A percentile compares a stretch with the other conserved stretches of the same genome.
Conservation (phyloP, 2,797 vertebrate species). For the Syngnathus rostellatus region DNA sequence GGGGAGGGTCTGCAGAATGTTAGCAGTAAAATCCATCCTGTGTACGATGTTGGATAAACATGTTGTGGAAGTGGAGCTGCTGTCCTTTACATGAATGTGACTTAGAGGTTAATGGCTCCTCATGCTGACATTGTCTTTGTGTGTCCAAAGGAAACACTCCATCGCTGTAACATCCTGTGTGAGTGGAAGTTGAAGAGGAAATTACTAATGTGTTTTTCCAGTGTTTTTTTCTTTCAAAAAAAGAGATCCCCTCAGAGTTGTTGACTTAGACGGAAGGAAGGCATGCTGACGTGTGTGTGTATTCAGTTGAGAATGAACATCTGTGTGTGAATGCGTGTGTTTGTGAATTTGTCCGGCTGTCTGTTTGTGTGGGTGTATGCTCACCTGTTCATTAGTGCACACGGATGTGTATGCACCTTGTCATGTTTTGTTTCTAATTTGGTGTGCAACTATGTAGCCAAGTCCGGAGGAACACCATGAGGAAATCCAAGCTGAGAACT, state of each 20-base stretch:
- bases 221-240: constrained; percentile 12
- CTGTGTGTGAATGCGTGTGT: constrained; percentile 14
- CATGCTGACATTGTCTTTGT: constrained; percentile 45
- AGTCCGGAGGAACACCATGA: constrained; percentile 28
- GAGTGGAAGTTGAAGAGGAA: constrained; percentile 34
- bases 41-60: constrained; percentile 32
- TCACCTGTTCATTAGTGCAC: constrained; percentile 6
- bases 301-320: constrained; percentile 19
- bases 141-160: constrained; percentile 42
- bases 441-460: constrained; percentile 14
- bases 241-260: constrained; percentile 36
- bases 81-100: constrained; percentile 36
- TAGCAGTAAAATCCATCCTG: constrained; percentile 36
- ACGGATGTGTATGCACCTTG: not conserved
- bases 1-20: constrained; percentile 33
- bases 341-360: not conserved
- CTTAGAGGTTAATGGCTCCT: constrained; percentile 46
- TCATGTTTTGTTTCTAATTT: constrained; percentile 7
- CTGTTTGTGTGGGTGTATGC: constrained; percentile 18
- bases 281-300: constrained; percentile 4
- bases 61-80: constrained; percentile 33
- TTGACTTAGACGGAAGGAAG: constrained; percentile 49
- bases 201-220: constrained; percentile 4
- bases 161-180: constrained; percentile 43
- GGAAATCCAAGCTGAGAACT: constrained; percentile 17